phyloP scores from a whole-genome alignment of 2,113 vertebrate species.

The Abramis brama region DNA sequence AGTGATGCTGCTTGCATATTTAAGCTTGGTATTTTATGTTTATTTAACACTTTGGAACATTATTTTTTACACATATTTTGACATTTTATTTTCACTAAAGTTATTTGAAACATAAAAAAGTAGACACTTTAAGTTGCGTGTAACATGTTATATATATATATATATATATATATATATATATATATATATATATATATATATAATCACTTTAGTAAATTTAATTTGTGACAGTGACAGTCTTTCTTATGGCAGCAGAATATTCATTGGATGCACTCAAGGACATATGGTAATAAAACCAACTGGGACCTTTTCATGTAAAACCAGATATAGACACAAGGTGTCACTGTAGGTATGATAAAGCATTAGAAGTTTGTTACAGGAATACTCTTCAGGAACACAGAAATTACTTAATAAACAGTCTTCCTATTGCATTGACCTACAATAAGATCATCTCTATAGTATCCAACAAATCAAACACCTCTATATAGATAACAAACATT shows the following conservation, averaged over 20 bases:
- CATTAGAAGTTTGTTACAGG: not conserved
- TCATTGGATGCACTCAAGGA: not conserved
- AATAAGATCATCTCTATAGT: not conserved
- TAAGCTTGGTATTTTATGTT: no score
- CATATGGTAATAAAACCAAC: not conserved
- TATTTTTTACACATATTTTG: no score
- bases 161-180: no score
- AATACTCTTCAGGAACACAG: not conserved
- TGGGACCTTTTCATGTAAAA: conserved; percentile 12
- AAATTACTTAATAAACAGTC: not conserved
- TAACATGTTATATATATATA: no score
- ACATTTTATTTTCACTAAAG: no score
- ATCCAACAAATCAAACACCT: not conserved
- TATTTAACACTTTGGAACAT: no score
- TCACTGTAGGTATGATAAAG: conserved; percentile 68
- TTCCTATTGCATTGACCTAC: no score
- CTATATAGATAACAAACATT: not conserved
- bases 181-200: no score
- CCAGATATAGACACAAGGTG: conserved; percentile 69
- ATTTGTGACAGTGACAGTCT: not conserved
- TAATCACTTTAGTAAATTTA: no score
- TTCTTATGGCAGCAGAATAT: not conserved
- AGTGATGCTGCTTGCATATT: no score
- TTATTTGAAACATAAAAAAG: no score
- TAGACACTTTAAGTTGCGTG: no score